Evolutionary conservation across 2,888 invertebrate genomes (phyloP).

Genomic region (Micropterix aruncella): DNA sequence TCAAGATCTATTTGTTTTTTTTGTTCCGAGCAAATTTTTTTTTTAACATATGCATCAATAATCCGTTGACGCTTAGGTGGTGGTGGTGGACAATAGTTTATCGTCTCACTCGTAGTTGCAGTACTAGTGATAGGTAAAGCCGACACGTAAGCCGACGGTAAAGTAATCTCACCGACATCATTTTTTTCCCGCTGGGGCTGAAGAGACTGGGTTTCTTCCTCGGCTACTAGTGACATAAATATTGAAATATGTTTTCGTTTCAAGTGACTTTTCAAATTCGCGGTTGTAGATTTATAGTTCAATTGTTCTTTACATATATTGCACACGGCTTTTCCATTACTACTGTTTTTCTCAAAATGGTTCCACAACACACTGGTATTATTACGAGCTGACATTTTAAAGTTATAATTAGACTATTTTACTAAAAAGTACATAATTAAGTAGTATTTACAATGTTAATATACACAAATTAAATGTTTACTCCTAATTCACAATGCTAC

Average conservation of each 20-base stretch:
- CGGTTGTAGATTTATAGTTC: background rate
- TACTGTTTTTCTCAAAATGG: background rate
- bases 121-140: no score
- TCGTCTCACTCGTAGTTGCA: background rate
- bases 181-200: no score
- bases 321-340: background rate
- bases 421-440: no score
- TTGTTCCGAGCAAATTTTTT: background rate
- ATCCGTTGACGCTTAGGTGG: background rate
- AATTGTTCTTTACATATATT: background rate
- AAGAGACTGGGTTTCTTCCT: no score
- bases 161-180: no score
- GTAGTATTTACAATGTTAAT: no score
- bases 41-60: background rate
- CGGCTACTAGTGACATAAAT: background rate
- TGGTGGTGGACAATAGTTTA: background rate
- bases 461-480: no score
- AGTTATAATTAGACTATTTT: no score
- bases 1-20: background rate
- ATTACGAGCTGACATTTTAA: background rate
- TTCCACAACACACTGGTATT: background rate
- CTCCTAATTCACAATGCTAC: no score
- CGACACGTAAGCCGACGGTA: no score
- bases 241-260: background rate
- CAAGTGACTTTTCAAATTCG: background rate